Conservation (phyloP, 2,797 vertebrate species). For the Erethizon dorsatum region DNA sequence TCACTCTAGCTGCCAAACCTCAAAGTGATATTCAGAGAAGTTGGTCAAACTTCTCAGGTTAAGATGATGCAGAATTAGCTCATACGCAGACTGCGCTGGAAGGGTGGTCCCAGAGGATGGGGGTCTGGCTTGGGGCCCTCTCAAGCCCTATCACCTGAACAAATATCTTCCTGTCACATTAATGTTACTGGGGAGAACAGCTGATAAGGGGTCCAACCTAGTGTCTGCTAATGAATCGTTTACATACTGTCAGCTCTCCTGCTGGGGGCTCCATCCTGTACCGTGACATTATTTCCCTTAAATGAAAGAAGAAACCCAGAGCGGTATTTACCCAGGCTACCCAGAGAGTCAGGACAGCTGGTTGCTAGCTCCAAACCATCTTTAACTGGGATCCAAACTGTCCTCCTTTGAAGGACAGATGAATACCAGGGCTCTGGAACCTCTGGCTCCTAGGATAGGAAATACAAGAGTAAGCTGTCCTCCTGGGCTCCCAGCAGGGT, state of each 20-base stretch:
- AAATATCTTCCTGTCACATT: conserved; percentile 69
- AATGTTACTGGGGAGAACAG: conserved; percentile 70
- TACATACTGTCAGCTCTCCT: background rate
- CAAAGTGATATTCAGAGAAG: conserved; percentile 67
- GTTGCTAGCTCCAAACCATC: conserved; percentile 70
- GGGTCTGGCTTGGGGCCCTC: conserved; percentile 1
- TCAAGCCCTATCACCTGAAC: conserved; percentile 67
- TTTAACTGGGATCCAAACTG: background rate
- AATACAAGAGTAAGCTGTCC: conserved; percentile 44
- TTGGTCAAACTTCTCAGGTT: conserved; percentile 58
- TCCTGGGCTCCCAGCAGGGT: conserved; percentile 60
- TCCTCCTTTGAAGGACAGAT: conserved; percentile 63
- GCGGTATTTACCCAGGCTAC: conserved; percentile 40
- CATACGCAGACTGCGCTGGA: conserved; percentile 39
- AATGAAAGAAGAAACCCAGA: background rate
- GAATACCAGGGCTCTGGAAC: conserved; percentile 13
- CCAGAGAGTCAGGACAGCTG: background rate
- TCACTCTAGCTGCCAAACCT: conserved; percentile 76
- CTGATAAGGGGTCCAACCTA: conserved; percentile 14
- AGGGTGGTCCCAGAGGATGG: conserved; percentile 62
- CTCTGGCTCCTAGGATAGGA: conserved; percentile 32
- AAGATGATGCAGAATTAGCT: conserved; percentile 54
- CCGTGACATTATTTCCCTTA: conserved; percentile 1
- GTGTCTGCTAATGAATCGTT: conserved; percentile 37
- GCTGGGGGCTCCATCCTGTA: background rate